A percentile compares a stretch with the other conserved stretches of the same genome.
Evolutionary conservation across 2,797 vertebrate species (phyloP).

Genomic region (Sitta carolinensis): DNA sequence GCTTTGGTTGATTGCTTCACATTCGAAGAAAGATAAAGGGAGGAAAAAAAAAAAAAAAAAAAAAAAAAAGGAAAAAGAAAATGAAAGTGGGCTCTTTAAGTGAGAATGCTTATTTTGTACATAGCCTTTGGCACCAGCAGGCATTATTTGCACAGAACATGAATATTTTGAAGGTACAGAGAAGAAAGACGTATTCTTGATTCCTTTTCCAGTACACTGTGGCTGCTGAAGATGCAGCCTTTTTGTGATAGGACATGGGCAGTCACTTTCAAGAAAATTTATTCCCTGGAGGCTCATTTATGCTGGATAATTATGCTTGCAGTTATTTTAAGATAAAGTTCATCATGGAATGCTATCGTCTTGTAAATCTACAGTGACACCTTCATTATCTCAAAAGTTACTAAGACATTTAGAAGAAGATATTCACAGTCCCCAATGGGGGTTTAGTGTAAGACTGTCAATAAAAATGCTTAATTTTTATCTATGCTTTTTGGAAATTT

Average conservation of each 20-base stretch:
- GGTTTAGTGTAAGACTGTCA: neutral
- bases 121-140: neutral
- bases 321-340: constrained; percentile 47
- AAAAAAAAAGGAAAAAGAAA: neutral
- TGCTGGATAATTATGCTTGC: constrained; percentile 23
- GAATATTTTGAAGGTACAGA: neutral
- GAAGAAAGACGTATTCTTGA: neutral
- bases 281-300: constrained; percentile 29
- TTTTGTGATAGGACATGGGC: neutral
- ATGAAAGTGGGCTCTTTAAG: neutral
- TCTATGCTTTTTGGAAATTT: neutral
- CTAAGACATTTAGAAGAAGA: neutral
- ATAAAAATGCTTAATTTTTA: neutral
- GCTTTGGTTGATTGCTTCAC: neutral
- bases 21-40: neutral
- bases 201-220: neutral
- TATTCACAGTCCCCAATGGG: neutral
- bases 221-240: neutral
- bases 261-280: neutral
- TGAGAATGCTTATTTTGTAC: neutral
- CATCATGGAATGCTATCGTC: neutral
- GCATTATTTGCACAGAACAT: neutral
- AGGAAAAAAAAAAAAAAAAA: neutral
- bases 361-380: constrained; percentile 33
- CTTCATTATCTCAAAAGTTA: constrained; percentile 7